These are phyloP conservation scores for Apotomis capreana DNA, from an alignment of 2,888 invertebrate genomes.

Conservation along the genomic window DNA sequence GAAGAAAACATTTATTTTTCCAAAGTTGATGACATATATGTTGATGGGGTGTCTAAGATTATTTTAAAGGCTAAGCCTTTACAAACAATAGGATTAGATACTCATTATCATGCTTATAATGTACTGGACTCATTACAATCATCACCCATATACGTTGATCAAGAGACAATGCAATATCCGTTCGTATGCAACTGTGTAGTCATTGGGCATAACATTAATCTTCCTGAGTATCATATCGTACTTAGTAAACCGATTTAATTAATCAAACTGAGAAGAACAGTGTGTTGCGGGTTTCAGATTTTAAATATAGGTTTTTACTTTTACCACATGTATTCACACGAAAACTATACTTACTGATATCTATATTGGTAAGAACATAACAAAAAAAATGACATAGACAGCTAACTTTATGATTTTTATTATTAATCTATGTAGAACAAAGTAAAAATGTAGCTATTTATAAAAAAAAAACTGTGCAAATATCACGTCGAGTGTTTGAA, in stretches of 20 bases:
- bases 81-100: constrained; percentile 26
- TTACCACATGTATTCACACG: too few species aligned
- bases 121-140: constrained; percentile 15
- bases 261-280: not conserved
- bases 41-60: constrained; percentile 14
- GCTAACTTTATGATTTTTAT: too few species aligned
- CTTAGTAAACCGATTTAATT: constrained; percentile 8
- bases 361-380: too few species aligned
- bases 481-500: too few species aligned
- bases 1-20: constrained; percentile 3
- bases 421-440: too few species aligned
- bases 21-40: constrained; percentile 4
- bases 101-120: constrained; percentile 26
- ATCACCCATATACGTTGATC: constrained; percentile 9
- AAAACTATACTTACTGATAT: too few species aligned
- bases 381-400: too few species aligned
- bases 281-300: too few species aligned
- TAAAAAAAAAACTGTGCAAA: too few species aligned
- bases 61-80: constrained; percentile 5
- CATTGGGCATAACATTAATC: constrained; percentile 6
- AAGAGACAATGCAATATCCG: constrained; percentile 13
- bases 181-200: constrained; percentile 16
- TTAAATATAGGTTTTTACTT: too few species aligned
- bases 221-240: constrained; percentile 13
- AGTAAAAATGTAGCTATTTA: too few species aligned